These are phyloP conservation scores for Enteromius trimaculatus DNA, from an alignment of 2,797 vertebrate species.

Conservation along the genomic window DNA sequence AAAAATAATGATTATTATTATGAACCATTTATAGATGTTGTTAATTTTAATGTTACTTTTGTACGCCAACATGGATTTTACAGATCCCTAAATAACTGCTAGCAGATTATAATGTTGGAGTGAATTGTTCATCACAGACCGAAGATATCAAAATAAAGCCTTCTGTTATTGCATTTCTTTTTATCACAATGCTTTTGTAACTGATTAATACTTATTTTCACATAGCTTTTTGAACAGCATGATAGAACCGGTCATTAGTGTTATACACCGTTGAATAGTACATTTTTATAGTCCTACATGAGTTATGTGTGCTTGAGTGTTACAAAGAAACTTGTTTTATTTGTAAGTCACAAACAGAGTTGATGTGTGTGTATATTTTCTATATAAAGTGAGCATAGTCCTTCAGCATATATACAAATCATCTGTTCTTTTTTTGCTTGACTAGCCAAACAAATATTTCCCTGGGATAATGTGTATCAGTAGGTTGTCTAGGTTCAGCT, in stretches of 20 bases:
- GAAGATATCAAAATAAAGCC: conserved; percentile 5
- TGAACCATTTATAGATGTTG: background rate
- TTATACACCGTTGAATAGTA: background rate
- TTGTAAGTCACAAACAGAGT: background rate
- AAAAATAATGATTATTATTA: background rate
- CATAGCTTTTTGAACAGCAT: background rate
- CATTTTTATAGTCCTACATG: background rate
- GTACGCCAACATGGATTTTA: background rate
- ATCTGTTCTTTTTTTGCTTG: background rate
- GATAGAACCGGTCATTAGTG: background rate
- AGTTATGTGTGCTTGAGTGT: background rate
- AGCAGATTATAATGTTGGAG: background rate
- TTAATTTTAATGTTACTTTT: background rate
- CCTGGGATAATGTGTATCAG: background rate
- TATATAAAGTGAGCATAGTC: too few species aligned
- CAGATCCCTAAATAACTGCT: background rate
- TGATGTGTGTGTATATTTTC: background rate
- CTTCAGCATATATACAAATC: background rate
- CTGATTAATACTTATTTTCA: background rate
- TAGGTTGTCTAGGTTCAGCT: background rate
- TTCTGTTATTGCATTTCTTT: background rate
- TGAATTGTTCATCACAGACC: background rate
- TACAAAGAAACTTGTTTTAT: background rate
- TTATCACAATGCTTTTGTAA: background rate
- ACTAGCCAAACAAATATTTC: background rate